Conservation (phyloP, 2,113 vertebrate genomes). For the Pteropus alecto region DNA sequence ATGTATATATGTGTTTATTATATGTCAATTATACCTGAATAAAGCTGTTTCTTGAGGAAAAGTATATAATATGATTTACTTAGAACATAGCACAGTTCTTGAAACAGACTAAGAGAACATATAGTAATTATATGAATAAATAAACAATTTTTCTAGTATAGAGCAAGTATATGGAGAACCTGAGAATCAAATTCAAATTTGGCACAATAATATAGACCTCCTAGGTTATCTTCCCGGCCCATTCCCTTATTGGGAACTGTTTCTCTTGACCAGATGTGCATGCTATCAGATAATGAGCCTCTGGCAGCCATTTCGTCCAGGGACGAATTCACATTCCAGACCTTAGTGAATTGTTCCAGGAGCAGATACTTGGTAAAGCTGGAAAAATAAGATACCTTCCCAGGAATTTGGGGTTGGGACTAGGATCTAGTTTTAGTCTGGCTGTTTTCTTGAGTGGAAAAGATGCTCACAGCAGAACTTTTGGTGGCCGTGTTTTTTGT, state of each 20-base stretch:
- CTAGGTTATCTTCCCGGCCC: not conserved
- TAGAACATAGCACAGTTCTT: not conserved
- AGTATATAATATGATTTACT: not conserved
- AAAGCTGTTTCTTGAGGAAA: constrained; percentile 8
- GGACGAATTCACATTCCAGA: not conserved
- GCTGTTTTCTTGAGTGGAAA: not conserved
- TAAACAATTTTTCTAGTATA: not conserved
- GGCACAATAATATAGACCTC: not conserved
- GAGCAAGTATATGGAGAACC: not conserved
- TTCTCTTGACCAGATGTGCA: not conserved
- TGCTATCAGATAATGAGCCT: not conserved
- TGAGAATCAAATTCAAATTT: not conserved
- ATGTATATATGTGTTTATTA: not conserved
- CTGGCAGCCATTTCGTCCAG: not conserved
- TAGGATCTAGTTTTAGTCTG: not conserved
- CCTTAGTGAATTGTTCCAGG: not conserved
- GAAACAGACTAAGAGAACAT: not conserved
- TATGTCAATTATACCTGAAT: not conserved
- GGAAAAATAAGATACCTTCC: not conserved
- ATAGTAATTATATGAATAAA: not conserved
- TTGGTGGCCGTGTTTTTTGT: not conserved
- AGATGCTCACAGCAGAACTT: not conserved
- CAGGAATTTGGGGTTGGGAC: not conserved
- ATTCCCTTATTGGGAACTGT: not conserved
- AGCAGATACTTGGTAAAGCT: not conserved